phyloP scores from a whole-genome alignment of 2,113 vertebrate genomes.

The Thunnus thynnus region DNA sequence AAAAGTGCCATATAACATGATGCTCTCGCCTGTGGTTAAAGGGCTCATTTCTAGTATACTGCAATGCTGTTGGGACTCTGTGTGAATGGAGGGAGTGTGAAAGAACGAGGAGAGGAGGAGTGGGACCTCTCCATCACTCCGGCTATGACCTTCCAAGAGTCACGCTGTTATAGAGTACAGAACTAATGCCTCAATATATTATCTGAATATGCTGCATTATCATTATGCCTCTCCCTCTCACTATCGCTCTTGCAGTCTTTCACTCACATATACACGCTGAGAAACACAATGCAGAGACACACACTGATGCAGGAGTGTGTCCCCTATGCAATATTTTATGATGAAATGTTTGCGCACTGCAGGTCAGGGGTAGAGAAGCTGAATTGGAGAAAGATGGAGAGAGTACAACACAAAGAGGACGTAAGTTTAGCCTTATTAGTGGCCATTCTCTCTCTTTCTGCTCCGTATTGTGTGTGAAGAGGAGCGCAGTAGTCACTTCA shows the following conservation, averaged over 20 bases:
- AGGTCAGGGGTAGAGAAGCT: slow-evolving; percentile 33
- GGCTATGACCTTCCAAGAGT: slow-evolving; percentile 77
- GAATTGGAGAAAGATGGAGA: slow-evolving; percentile 9
- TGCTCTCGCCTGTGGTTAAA: slow-evolving; percentile 21
- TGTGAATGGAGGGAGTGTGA: slow-evolving; percentile 63
- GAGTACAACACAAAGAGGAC: slow-evolving; percentile 6
- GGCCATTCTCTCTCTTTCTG: background rate
- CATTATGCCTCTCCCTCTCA: slow-evolving; percentile 65
- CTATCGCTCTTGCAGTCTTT: slow-evolving; percentile 49
- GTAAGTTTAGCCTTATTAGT: slow-evolving; percentile 1
- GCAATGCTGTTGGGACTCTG: slow-evolving; percentile 45
- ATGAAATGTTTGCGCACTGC: slow-evolving; percentile 46
- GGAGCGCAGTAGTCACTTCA: slow-evolving; percentile 28
- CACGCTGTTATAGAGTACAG: slow-evolving; percentile 68
- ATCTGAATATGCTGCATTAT: slow-evolving; percentile 78
- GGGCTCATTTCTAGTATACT: slow-evolving; percentile 29
- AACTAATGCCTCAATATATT: slow-evolving; percentile 81
- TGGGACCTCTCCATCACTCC: slow-evolving; percentile 74
- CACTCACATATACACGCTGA: slow-evolving; percentile 17
- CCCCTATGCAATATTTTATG: slow-evolving; percentile 15
- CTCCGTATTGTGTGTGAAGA: slow-evolving; percentile 45
- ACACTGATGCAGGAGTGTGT: slow-evolving; percentile 19
- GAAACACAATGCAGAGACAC: slow-evolving; percentile 2
- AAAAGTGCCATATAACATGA: slow-evolving; percentile 14
- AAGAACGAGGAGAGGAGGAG: slow-evolving; percentile 67